Evolutionary conservation across 2,888 invertebrate genomes (phyloP).

Genomic region (Drosophila helvetica): DNA sequence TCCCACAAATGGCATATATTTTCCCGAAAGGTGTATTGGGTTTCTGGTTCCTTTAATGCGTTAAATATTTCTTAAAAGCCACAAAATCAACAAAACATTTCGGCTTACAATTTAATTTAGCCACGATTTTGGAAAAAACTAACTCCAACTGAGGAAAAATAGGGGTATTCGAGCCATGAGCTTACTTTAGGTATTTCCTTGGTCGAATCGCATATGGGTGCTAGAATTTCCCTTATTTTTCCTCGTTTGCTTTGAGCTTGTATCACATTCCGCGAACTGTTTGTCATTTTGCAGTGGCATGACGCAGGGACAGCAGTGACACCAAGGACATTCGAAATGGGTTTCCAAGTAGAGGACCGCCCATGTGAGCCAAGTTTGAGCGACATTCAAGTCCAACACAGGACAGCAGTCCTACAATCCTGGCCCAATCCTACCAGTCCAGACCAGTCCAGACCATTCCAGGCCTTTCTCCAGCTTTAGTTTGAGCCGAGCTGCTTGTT

Average conservation of each 20-base stretch:
- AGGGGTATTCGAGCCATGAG: not conserved
- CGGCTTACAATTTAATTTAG: no score
- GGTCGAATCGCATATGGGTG: not conserved
- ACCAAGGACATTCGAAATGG: slow-evolving; percentile 61
- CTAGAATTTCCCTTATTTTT: not conserved
- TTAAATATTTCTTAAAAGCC: no score
- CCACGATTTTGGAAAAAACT: no score
- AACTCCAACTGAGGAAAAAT: no score
- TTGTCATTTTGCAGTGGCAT: slow-evolving; percentile 69
- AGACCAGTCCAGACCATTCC: no score
- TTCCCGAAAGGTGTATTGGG: not conserved
- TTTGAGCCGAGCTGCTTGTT: slow-evolving; percentile 61
- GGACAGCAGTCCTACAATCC: not conserved
- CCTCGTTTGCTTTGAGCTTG: slow-evolving; percentile 33
- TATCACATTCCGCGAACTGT: slow-evolving; percentile 58
- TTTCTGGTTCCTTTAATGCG: not conserved
- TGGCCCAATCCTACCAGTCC: not conserved
- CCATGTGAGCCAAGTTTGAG: slow-evolving; percentile 36
- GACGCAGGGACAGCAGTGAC: slow-evolving; percentile 53
- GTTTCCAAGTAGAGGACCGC: slow-evolving; percentile 42
- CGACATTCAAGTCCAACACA: slow-evolving; percentile 9
- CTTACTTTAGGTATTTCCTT: not conserved
- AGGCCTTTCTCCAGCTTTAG: slow-evolving; percentile 44
- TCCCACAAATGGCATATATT: slow-evolving; percentile 16
- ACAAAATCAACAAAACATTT: no score